Evolutionary conservation across 2,797 vertebrate genomes (phyloP), one percentile per base, ranked within the genome.

Genomic region (Notamacropus eugenii): DNA sequence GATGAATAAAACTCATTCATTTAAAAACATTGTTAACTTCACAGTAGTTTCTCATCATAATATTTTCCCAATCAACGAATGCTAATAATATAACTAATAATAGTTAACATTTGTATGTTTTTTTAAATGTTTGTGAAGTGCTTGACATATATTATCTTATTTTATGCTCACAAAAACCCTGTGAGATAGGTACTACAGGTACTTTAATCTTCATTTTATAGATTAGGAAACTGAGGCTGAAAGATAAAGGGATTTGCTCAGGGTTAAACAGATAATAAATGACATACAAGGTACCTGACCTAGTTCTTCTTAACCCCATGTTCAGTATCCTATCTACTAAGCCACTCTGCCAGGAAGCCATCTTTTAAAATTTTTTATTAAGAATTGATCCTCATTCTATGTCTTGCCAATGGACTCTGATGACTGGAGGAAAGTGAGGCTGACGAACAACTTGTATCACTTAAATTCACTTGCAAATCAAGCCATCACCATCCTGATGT

Each of bases 1-100:
- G 74, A 87, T 87, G 74, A 87, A 87, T 87, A 87, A 74, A 74
- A 40, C 67, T 74, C n/a, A 40, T 74, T 74, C 67, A 87, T 87
- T 87, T 87, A 87, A 87, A 87, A 87, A 27, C 74, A 87, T 87
- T 50, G 22, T 50, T 87, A 50, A 50, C 74, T 87, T 87, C 74
- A 87, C 40, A 87, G 22, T 87, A 87, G 3, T 46, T 50, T 87
- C 40, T 87, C 24, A 87, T 87, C 74, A 87, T 87, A 87, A 87
- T 87, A 87, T 87, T 87, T 87, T 50, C 74, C 40, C 74, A 82
- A 46, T 27, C 40, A 87, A 87, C 1, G 40, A 87, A 87, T 50
- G 24, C 9, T 74, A 40, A 74, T 50, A 87, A 87, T 50, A 50
- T 3, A 46, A 87, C 40, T 87, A 87, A 27, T 87, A 87, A 50